Evolutionary conservation across 2,797 vertebrate species (phyloP), one percentile per base, ranked within the genome.

Genomic region (Malurus splendens): DNA sequence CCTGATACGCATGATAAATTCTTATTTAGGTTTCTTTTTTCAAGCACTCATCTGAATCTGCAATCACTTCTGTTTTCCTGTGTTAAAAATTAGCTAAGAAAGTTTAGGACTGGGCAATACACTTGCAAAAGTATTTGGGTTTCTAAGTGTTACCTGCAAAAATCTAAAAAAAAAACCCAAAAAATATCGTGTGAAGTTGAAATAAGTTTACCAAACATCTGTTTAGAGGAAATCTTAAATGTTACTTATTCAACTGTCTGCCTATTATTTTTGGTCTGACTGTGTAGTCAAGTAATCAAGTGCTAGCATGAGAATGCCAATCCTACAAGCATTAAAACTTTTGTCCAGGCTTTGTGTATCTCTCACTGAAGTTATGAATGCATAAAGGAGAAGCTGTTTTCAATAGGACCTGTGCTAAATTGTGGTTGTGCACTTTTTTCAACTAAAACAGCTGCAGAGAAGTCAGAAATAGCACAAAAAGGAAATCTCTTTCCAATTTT

Each of bases 371-470:
- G 48, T 52, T 74, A 33, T 2, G 6, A 71, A 48, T 51, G 17
- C 5, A 9, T 72, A 44, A 76, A 80, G 28, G 50, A 82, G 30
- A 41, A 41, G 23, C 36, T 8, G 4, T 81, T 65, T 61, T 75
- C 4, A 4, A 2, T 44, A 70, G 55, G 32, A 39, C 0, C 14
- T 41, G 0, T 66, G 9, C 14, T 56, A 12, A 70, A 20, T 16
- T 73, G 12, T 82, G 28, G 17, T 42, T 70, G 10, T 76, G 18
- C 7, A 4, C 6, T 67, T 83, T 82, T 80, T 77, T 32, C n/a
- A 77, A 67, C 68, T 38, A 23, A 71, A 85, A 56, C 6, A 48
- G 13, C 30, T 87, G 1, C 28, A 2, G 22, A 44, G 22, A 62
- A 78, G 24, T 84, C 39, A 62, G 44, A 81, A 47, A 51, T 67